Evolutionary conservation across 2,797 vertebrate genomes (phyloP), one percentile per base, ranked within the genome.

Genomic region (Alosa sapidissima): DNA sequence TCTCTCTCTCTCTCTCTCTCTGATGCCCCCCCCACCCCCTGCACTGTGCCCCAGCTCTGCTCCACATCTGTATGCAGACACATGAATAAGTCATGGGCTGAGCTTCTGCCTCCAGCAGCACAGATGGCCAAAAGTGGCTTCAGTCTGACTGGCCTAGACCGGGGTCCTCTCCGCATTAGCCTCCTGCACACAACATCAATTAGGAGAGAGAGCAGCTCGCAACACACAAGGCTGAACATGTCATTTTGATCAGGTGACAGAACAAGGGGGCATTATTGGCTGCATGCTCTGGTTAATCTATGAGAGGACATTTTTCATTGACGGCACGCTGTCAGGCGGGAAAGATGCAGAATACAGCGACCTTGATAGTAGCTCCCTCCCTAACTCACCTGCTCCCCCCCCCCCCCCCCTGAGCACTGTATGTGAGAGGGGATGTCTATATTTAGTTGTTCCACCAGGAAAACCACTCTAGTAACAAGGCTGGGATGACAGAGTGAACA

Each of bases 71-170:
- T 90, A 92, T 91, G 91, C 89, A 92, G 91, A 91, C 90, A 82
- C 90, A 93, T 94, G 91, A 94, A 94, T 94, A 92, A 94, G 90
- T 93, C 88, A 94, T 92, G 89, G 58, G 36, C 83, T 2, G 10
- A 84, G 88, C 92, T 93, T 92, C 68, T 6, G 68, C 68, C 36
- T 75, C 36, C 33, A 75, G 68, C 68, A 41, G 68, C 68, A 75
- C 68, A 75, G 28, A 58, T 55, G 81, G 41, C 51, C 41, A 19
- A 41, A 82, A 51, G 81, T 82, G 83, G 54, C 6, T 9, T 81
- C 49, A 54, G 41, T 16, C 14, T 36, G 75, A 75, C 47, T 24
- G 19, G 5, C 81, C 58, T 41, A 9, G 68, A 75, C 36, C 11
- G 36, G 68, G 14, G 36, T 75, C 68, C 68, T 19, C 36, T 19